Percentiles rank a stretch among this genome's conserved stretches.
Conservation (phyloP, 2,888 invertebrate genomes). For the Cerastis leucographa region DNA sequence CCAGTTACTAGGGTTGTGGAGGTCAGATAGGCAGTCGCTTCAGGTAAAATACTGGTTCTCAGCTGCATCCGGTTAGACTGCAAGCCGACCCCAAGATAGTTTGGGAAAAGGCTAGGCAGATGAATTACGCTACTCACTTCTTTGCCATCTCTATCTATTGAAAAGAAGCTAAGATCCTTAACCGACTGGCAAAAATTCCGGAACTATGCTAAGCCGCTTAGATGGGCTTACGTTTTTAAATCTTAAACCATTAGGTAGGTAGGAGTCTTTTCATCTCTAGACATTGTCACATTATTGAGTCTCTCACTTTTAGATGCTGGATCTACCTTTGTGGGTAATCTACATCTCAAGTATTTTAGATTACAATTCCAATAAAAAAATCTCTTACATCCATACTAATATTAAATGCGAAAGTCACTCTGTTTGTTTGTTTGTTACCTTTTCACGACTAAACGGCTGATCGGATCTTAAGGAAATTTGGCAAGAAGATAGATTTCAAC, state of each 20-base stretch:
- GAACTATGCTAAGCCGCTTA: conserved; percentile 6
- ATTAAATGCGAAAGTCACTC: too few relatives aligned
- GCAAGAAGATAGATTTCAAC: too few relatives aligned
- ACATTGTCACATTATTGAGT: conserved; percentile 1
- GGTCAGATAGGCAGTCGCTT: too few relatives aligned
- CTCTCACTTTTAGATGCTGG: not conserved
- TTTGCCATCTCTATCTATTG: not conserved
- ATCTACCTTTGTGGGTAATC: not conserved
- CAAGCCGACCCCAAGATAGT: too few relatives aligned
- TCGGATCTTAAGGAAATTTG: too few relatives aligned
- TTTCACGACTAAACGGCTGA: too few relatives aligned
- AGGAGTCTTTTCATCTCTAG: not conserved
- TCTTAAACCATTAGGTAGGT: not conserved
- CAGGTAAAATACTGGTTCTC: too few relatives aligned
- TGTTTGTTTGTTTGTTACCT: too few relatives aligned
- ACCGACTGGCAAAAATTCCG: not conserved
- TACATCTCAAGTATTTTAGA: not conserved
- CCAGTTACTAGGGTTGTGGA: too few relatives aligned
- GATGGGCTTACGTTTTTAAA: not conserved
- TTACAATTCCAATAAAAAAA: not conserved
- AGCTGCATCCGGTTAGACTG: too few relatives aligned
- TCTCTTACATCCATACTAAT: too few relatives aligned
- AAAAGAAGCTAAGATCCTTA: conserved; percentile 3
- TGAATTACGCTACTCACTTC: not conserved
- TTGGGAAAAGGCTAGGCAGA: too few relatives aligned